Percentiles rank a stretch among this genome's conserved stretches.
Evolutionary conservation across 1,140 invertebrate species (phyloP).

Genomic region (Microplitis mediator): DNA sequence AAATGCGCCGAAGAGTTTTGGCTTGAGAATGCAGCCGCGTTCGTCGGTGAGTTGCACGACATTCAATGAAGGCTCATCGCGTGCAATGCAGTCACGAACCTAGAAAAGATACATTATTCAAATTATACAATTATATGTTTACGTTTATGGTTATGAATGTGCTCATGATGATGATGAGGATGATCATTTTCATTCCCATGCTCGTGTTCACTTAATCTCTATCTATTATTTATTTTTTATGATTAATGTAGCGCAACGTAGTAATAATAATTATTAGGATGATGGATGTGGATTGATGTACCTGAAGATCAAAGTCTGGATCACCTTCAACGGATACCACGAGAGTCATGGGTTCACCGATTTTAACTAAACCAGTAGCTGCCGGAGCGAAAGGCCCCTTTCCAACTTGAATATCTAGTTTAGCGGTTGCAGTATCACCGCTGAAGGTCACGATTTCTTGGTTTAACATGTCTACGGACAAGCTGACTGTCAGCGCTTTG

Average conservation of each 20-base stretch:
- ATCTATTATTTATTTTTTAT: not conserved
- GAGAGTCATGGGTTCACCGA: constrained; percentile 82
- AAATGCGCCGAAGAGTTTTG: constrained; percentile 82
- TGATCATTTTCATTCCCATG: too few species aligned
- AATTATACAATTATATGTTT: constrained; percentile 9
- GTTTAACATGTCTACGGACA: constrained; percentile 81
- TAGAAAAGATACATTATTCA: constrained; percentile 28
- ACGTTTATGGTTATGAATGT: not conserved
- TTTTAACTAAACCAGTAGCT: constrained; percentile 79
- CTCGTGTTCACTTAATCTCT: too few species aligned
- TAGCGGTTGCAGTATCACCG: constrained; percentile 80
- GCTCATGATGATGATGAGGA: too few species aligned
- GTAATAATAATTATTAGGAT: not conserved
- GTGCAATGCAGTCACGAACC: constrained; percentile 78
- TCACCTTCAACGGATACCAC: constrained; percentile 82
- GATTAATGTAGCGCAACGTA: not conserved
- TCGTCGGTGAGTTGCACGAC: constrained; percentile 75
- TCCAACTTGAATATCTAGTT: constrained; percentile 79
- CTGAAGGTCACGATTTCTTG: constrained; percentile 83
- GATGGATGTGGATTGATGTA: constrained; percentile 29
- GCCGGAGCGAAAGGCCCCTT: constrained; percentile 77
- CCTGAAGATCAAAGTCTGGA: constrained; percentile 78
- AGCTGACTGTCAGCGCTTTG: constrained; percentile 73
- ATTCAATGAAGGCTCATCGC: constrained; percentile 70
- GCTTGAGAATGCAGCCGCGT: constrained; percentile 79